Percentiles rank a stretch among this genome's conserved stretches.
Conservation (phyloP, 2,113 vertebrate genomes). For the Chrysemys picta region DNA sequence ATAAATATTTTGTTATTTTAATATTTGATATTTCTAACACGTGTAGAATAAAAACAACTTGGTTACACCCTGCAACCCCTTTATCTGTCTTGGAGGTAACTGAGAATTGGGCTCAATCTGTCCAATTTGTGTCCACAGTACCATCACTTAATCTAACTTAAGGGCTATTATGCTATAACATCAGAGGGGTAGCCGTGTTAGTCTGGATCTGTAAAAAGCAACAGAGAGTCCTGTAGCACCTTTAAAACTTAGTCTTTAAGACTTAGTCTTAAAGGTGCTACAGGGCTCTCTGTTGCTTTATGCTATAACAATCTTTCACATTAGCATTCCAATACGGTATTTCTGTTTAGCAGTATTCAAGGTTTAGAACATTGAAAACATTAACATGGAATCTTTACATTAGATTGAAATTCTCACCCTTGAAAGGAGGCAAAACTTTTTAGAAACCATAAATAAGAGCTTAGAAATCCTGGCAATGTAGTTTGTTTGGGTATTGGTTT, state of each 20-base stretch:
- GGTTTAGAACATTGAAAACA: not conserved
- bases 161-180: not conserved
- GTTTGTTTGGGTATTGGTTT: not conserved
- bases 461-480: not conserved
- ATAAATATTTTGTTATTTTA: not conserved
- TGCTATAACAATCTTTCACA: not conserved
- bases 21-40: not conserved
- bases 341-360: not conserved
- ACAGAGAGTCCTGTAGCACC: no score
- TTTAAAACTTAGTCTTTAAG: no score
- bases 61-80: not conserved
- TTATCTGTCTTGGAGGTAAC: not conserved
- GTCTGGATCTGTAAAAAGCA: no score
- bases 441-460: not conserved
- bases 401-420: fast-evolving
- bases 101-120: not conserved
- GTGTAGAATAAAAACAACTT: not conserved
- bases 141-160: not conserved
- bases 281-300: not conserved
- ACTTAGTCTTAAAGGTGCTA: no score
- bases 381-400: not conserved
- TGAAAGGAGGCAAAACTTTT: not conserved
- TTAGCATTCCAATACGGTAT: not conserved
- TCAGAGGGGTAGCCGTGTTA: no score
- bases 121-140: not conserved